Conservation (phyloP, 2,113 vertebrate species). For the Vicugna pacos region DNA sequence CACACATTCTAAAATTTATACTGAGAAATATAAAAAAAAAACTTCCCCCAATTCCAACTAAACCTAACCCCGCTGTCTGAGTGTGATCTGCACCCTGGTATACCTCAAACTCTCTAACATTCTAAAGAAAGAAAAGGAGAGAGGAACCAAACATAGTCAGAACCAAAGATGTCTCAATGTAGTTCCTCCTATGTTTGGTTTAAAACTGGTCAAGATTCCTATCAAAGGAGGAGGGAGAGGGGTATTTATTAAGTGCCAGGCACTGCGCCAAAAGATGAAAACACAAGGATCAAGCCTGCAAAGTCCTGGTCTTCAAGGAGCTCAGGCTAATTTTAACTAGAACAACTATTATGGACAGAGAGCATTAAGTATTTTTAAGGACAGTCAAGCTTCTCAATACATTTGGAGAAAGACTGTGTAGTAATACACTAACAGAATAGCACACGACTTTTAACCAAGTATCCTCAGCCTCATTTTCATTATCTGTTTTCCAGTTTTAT, state of each 20-base stretch:
- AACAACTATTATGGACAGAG: background rate
- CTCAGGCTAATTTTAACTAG: background rate
- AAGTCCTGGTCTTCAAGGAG: background rate
- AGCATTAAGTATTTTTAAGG: background rate
- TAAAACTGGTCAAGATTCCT: slow-evolving; percentile 20
- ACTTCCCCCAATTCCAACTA: background rate
- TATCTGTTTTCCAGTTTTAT: slow-evolving; percentile 1
- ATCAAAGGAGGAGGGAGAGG: background rate
- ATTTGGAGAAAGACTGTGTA: background rate
- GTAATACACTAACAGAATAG: background rate
- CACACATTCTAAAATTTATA: slow-evolving; percentile 20
- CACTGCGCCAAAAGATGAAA: background rate
- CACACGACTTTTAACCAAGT: background rate
- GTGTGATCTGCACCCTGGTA: background rate
- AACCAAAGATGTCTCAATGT: background rate
- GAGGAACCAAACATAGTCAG: background rate
- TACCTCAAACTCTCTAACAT: background rate
- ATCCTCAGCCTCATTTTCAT: background rate
- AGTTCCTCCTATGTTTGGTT: background rate
- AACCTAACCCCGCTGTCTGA: background rate
- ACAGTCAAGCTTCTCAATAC: background rate
- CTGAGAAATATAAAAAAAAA: background rate
- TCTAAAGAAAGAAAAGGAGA: background rate
- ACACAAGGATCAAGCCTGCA: background rate
- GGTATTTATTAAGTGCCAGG: background rate